A percentile compares a stretch with the other conserved stretches of the same genome.
phyloP scores from a whole-genome alignment of 2,888 invertebrate species.

The Microctonus hyperodae region DNA sequence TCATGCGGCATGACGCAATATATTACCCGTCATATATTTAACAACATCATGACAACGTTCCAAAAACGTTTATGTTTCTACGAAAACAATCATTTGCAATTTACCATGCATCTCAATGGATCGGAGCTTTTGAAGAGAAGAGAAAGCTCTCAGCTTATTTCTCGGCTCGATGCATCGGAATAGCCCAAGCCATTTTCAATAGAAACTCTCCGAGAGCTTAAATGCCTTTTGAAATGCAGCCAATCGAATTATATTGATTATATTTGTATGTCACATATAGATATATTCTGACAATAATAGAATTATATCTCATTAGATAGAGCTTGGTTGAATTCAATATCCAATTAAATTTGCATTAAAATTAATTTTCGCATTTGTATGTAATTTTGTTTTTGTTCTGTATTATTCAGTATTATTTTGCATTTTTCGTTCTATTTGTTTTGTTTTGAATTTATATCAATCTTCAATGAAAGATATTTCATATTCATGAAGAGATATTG shows the following conservation, averaged over 20 bases:
- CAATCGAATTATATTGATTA: slow-evolving; percentile 18
- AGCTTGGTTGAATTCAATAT: slow-evolving; percentile 26
- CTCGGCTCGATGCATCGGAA: slow-evolving; percentile 14
- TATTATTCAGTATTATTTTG: neutral
- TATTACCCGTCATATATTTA: neutral
- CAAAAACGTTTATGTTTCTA: neutral
- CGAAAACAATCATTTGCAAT: neutral
- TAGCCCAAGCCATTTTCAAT: slow-evolving; percentile 17
- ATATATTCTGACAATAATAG: neutral
- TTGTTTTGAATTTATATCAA: slow-evolving; percentile 13
- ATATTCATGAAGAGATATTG: slow-evolving; percentile 53
- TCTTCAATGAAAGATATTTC: slow-evolving; percentile 40
- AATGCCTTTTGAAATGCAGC: slow-evolving; percentile 18
- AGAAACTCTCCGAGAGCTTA: neutral
- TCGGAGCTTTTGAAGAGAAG: neutral
- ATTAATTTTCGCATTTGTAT: slow-evolving; percentile 17
- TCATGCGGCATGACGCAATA: slow-evolving; percentile 21
- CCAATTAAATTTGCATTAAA: slow-evolving; percentile 24
- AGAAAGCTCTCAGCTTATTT: slow-evolving; percentile 12
- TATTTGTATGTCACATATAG: too few species aligned
- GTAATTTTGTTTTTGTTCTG: neutral
- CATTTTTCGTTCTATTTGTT: neutral
- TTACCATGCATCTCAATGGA: neutral
- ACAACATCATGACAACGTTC: neutral
- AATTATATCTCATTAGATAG: slow-evolving; percentile 21